Base-by-base conservation (phyloP, 2,113 vertebrate genomes). In the Mesoclemmys tuberculata region DNA sequence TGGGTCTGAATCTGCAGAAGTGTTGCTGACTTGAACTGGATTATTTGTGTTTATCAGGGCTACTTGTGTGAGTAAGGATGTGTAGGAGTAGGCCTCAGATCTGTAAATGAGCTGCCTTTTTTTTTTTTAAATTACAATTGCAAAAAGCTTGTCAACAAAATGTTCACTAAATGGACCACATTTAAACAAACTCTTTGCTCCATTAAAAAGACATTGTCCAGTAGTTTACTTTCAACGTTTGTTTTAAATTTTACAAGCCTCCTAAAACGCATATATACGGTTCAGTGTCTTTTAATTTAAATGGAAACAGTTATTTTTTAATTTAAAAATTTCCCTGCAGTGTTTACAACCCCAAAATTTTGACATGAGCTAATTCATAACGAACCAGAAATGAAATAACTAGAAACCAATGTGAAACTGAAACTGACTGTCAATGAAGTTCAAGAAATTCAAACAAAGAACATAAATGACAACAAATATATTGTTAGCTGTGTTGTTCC, bases 291-390 rank as follows among this genome's bases (percentile, higher is more conserved):
- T 89, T 85, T 94, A 84, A 93, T 96, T 93, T 92, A 93, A 96
- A 95, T 0, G 14, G 89, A 96, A 93, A 93, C 93, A 94, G 84
- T 87, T 91, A 61, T 95, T 93, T 93, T 93, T 35, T 10, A 64
- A 89, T 95, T 93, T 86, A 93, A 90, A 95, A 94, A 82, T 90
- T 82, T 92, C 95, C 96, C 49, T 24, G 95, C 89, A 93, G 89
- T 96, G 94, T 94, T 96, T 94, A 97, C 92, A 93, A 74, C 52
- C 90, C 95, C 95, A 85, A 94, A 92, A 94, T 92, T 88, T 78
- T 95, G 95, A 89, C 96, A 95, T 88, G 93, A 93, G 95, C 93
- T 10, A 0, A 84, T 80, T 86, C 86, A 85, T 90, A 22, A 94
- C 1, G 27, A 92, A 87, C n/a, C 64, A 94, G 95, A 94, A 92